Base-by-base conservation (phyloP, 2,888 invertebrate genomes). In the Nephrotoma flavescens region DNA sequence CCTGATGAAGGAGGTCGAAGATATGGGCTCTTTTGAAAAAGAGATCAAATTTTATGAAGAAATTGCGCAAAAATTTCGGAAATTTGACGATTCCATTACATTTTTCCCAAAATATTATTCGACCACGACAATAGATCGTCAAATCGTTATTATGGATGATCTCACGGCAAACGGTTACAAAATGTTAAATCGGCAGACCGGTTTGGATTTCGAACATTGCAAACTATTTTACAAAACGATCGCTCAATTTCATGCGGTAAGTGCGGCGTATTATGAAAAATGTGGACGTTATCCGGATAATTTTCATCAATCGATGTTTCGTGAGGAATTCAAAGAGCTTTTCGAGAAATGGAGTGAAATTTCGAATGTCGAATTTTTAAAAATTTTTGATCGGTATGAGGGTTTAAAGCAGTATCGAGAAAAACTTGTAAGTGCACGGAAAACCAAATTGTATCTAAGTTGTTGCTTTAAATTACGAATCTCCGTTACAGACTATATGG, bases 111-210 rank as follows among this genome's bases (percentile, higher is more conserved):
- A 57, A 57, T 57, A 6, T 6, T 57, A 57, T 57, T 15, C 15
- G 15, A 15, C 15, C 52, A 15, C 15, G 5, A 15, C 6, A 15
- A 4, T 90, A 45, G 87, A 88, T 5, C 90, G 91, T 1, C 89
- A 89, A 11, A 89, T 91, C 0, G 90, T 91, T 6, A 89, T 91
- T 6, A 86, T 91, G 87, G 90, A 91, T 87, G 91, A 91, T 88
- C 88, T 91, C 0, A 90, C 89, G n/a, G 86, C 88, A n/a, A n/a
- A 42, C 7, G 90, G 90, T 0, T 91, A 88, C 87, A 88, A 88
- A 41, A 91, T 91, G 91, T 89, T 88, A 44, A 89, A 90, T 88
- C 91, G 91, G 5, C 71, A 90, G 47, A 88, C 89, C 0, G 90
- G 90, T 0, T 88, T 91, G 11, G 90, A 90, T 45, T 88, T 91